Percentiles rank a stretch among this genome's conserved stretches.
Conservation (phyloP, 2,113 vertebrate species). For the Myanophis thanlyinensis region DNA sequence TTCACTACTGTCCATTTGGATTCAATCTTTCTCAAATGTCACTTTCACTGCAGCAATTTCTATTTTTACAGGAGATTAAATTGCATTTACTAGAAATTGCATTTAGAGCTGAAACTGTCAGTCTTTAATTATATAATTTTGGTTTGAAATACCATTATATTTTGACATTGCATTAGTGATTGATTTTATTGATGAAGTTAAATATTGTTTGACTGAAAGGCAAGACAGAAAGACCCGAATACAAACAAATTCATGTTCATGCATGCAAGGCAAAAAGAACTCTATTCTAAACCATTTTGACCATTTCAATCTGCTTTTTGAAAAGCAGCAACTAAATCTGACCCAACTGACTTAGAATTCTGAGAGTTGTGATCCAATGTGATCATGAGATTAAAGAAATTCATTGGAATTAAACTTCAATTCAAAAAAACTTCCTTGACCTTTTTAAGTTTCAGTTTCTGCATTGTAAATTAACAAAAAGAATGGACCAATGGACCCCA, state of each 20-base stretch:
- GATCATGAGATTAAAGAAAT: background rate
- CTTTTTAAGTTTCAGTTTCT: background rate
- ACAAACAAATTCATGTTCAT: background rate
- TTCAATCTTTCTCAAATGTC: background rate
- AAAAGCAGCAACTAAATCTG: background rate
- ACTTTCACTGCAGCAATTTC: background rate
- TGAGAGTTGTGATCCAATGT: background rate
- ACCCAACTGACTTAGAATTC: background rate
- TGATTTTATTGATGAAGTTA: background rate
- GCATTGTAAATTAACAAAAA: constrained; percentile 1
- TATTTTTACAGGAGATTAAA: background rate
- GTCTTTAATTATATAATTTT: background rate
- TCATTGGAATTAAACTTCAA: background rate
- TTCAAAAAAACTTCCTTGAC: background rate
- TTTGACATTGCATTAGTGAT: background rate
- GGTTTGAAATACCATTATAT: background rate
- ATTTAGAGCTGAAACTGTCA: background rate
- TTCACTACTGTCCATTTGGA: background rate
- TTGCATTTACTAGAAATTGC: background rate
- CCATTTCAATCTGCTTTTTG: background rate
- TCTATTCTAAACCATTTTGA: background rate
- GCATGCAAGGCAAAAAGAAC: background rate
- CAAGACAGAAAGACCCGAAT: background rate
- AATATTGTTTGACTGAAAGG: background rate
- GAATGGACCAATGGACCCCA: constrained; percentile 41